Evolutionary conservation across 2,888 invertebrate species (phyloP), one percentile per base, ranked within the genome.

Genomic region (Dugesia japonica): DNA sequence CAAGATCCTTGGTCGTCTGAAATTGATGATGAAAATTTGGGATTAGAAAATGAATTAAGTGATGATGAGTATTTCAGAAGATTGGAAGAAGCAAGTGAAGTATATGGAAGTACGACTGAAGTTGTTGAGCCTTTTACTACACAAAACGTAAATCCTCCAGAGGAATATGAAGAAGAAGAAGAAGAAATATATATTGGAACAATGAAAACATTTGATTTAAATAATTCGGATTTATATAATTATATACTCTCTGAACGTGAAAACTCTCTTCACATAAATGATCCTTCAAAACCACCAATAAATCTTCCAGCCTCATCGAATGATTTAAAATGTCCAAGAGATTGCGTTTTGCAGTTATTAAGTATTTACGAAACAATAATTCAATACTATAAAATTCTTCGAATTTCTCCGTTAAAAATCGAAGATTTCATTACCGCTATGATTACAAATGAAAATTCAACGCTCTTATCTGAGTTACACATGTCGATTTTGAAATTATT

Each of bases 341-440:
- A 89, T 81, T 86, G 89, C 82, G 88, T 92, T 33, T 87, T 93
- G 86, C 88, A 90, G 83, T 89, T 92, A 73, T 87, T 93, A 79
- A 89, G 92, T 81, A 89, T 98, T 78, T 98, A 95, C 86, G 97
- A 98, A 88, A 92, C 95, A 15, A 85, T 97, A 75, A 87, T 94
- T 80, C 91, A 94, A 83, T 98, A 95, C 85, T 89, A 92, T 80
- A 83, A 83, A 76, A 84, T 93, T 81, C 90, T 97, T 28, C 88
- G 95, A 78, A 86, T 98, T 73, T 94, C 95, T 28, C 94, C 94
- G 17, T 97, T 87, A 81, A 89, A 92, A 79, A 89, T 97, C 83
- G 98, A 98, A 87, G 97, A 98, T 85, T 91, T 98, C 83, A 94
- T 94, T 87, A 92, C 92, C 33, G 92, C 93, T 72, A 84, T 98